Evolutionary conservation across 2,888 invertebrate species (phyloP), one percentile per base, ranked within the genome.

Genomic region (Clitarchus hookeri): DNA sequence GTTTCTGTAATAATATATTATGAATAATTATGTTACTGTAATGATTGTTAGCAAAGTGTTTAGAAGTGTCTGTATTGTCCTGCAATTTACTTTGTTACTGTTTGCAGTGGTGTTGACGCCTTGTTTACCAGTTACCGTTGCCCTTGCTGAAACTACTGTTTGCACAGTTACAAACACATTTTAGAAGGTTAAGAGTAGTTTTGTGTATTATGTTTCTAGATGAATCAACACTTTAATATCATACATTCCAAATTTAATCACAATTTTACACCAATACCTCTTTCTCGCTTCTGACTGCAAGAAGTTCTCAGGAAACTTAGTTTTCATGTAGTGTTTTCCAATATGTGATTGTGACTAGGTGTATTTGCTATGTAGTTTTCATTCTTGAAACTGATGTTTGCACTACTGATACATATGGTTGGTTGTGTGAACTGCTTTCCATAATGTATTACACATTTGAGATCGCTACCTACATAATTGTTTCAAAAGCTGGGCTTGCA

Each of bases 171-270:
- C 16, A 6, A 65, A 23, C 16, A 65, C 65, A 65, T 65, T 65
- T 65, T 65, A 65, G 65, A 65, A 12, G n/a, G 65, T 65, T 65
- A 65, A 65, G 65, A 65, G 65, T 65, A 65, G 65, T 65, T 65
- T 16, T 16, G 65, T 65, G 65, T 65, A 16, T 65, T 65, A 65
- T 23, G 65, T 65, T 65, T 65, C 23, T 65, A 65, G 65, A 19
- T 65, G 6, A 65, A 65, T 65, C n/a, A 19, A 65, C 65, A 65
- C 19, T 65, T 65, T 65, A 65, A 65, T 65, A 65, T 65, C 16
- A 16, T 65, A 16, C 65, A 65, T 65, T 65, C 65, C 65, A 65
- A 65, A 65, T 65, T 65, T 65, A 65, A 9, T 65, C 16, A 65
- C 11, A 65, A 65, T 19, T 65, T 65, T 65, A 6, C 65, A n/a